Base-by-base conservation (phyloP, 2,888 invertebrate genomes). In the Pemphredon lugubris region DNA sequence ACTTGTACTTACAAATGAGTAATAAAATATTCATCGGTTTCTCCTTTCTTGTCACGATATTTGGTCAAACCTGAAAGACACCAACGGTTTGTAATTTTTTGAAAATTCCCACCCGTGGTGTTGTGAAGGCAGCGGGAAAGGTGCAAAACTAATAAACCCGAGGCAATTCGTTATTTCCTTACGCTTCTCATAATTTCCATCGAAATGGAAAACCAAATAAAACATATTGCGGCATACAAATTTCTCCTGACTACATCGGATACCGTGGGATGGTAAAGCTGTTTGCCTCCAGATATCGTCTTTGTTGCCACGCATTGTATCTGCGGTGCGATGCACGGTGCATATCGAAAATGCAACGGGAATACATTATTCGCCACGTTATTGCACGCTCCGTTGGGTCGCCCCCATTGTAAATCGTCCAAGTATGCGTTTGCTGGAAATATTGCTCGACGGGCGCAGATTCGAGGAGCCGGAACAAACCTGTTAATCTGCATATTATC, bases 361-460 rank as follows among this genome's bases (percentile, higher is more conserved):
- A 42, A 63, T 53, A 55, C 57, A 72, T 69, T 75, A 69, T 75
- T 74, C 55, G 65, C 51, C 50, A 23, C 59, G 59, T 67, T 65
- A 68, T 71, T 50, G 55, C 67, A 65, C 14, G 61, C 40, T 50
- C 60, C 42, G 68, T 48, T 58, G 65, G 44, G 11, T 23, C 26
- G 14, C 13, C 20, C 4, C 59, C 30, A 50, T 59, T 48, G 59
- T 48, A 59, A 59, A 59, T 59, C 42, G 59, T 39, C 48, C 37
- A 14, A 21, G 30, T 59, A 50, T 37, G 26, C 37, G 45, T 37
- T 57, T 23, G 45, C 13, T 26, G 63, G 59, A 23, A 47, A 63
- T 48, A 50, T 50, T 21, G 50, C 30, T 37, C 53, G 40, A 16
- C 59, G 6, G 55, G 57, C 39, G 47, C 44, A 44, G 50, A 59